These are phyloP conservation scores for Diaphora mendica DNA, from an alignment of 2,888 invertebrate genomes.

Conservation along the genomic window DNA sequence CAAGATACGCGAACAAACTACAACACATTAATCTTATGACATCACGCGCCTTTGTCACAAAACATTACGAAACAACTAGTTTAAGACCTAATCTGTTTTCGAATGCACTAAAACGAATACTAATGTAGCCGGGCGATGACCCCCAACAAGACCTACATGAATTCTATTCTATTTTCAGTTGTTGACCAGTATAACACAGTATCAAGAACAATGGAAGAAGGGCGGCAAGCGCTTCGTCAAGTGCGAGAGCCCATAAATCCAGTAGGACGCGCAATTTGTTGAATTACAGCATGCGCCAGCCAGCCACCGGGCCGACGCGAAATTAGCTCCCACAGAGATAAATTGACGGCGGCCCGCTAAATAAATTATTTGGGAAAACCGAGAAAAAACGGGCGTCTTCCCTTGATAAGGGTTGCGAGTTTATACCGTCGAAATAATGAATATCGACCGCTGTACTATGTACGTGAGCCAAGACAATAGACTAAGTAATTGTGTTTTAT, in stretches of 20 bases:
- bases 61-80: constrained; percentile 44
- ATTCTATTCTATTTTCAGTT: constrained; percentile 57
- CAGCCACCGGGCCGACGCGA: constrained; percentile 85
- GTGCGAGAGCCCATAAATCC: constrained; percentile 82
- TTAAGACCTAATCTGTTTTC: constrained; percentile 33
- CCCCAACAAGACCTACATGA: constrained; percentile 48
- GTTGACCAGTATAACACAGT: constrained; percentile 70
- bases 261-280: constrained; percentile 85
- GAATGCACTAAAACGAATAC: constrained; percentile 40
- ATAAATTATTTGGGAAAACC: constrained; percentile 87
- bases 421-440: constrained; percentile 78
- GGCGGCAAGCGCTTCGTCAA: constrained; percentile 81
- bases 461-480: constrained; percentile 41
- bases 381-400: constrained; percentile 85
- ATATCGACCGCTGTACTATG: constrained; percentile 71
- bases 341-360: constrained; percentile 85
- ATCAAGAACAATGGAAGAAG: constrained; percentile 81
- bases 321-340: constrained; percentile 86
- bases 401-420: constrained; percentile 85
- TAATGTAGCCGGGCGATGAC: constrained; percentile 44
- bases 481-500: constrained; percentile 12
- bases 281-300: constrained; percentile 86
- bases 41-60: constrained; percentile 34
- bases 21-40: constrained; percentile 29
- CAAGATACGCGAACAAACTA: constrained; percentile 16